These are phyloP conservation scores for Conus betulinus DNA, from an alignment of 1,140 invertebrate genomes.

Conservation along the genomic window DNA sequence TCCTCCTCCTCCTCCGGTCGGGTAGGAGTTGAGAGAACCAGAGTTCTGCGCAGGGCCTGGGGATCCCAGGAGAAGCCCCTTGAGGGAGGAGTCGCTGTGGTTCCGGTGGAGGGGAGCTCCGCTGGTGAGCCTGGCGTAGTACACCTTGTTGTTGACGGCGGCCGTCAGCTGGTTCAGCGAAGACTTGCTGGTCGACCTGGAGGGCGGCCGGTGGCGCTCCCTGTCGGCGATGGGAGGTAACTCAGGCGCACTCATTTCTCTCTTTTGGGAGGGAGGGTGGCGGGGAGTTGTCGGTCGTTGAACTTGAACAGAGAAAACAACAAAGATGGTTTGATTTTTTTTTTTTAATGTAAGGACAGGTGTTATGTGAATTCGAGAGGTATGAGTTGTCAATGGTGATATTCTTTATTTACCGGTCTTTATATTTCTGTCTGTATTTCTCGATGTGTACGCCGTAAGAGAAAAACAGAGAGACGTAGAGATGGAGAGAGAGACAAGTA, in stretches of 20 bases:
- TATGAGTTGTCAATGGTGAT: no score
- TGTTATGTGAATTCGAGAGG: no score
- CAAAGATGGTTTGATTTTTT: no score
- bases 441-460: no score
- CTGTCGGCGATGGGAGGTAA: conserved; percentile 27
- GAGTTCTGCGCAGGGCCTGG: neutral
- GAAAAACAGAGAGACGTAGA: no score
- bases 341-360: no score
- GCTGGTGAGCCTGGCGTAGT: conserved; percentile 13
- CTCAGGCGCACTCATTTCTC: conserved; percentile 16
- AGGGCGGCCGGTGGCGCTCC: conserved; percentile 8
- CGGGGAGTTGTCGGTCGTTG: neutral
- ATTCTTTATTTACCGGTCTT: no score
- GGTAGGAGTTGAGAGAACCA: conserved; percentile 5
- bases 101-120: neutral
- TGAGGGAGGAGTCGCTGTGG: conserved; percentile 36
- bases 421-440: no score
- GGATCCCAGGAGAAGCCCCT: neutral
- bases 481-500: no score
- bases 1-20: neutral
- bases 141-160: conserved; percentile 21
- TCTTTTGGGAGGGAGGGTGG: neutral
- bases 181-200: conserved; percentile 30
- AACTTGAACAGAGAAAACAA: neutral
- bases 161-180: conserved; percentile 30